Evolutionary conservation across 1,140 invertebrate genomes (phyloP), one percentile per base, ranked within the genome.

Genomic region (Meloidogyne chitwoodi): DNA sequence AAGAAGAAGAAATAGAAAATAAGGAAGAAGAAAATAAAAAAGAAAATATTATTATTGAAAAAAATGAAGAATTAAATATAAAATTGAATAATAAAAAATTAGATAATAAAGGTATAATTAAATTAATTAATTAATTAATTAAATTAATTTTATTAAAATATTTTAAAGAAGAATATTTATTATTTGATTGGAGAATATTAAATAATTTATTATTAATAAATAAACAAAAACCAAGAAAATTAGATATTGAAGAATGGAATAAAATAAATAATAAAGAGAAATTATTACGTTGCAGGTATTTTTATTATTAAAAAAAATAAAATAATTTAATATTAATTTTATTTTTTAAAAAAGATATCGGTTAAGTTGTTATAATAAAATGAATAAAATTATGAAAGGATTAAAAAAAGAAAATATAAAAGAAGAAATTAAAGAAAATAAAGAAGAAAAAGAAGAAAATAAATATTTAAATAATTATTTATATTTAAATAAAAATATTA

Each of bases 401-500:
- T 41, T 14, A 19, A 48, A 48, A 19, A 2, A 56, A 56, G 48
- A 56, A n/a, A 56, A 56, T 4, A 6, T 29, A 22, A 70, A 70
- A 26, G 19, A 8, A 70, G 22, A 31, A 16, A 61, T n/a, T 56
- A 73, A 72, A 56, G 12, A 48, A n/a, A n/a, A 26, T 3, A 19
- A 24, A 38, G 19, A 48, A 22, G 16, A 62, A 2, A 12, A 29
- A 41, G 34, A 62, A 61, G 3, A 24, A 44, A 63, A 63, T 24
- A 56, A 72, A 34, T 63, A 72, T 63, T 38, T 63, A 34, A n/a
- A 19, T 63, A 3, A 38, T 8, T 0, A 72, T 63, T 6, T 27
- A 63, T n/a, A 22, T 48, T 48, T 72, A 62, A 38, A 72, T 31
- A 72, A 63, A 22, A 19, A 65, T 56, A 61, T n/a, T 22, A 48